Evolutionary conservation across 1,140 invertebrate genomes (phyloP).

Genomic region (Laupala kohalensis): DNA sequence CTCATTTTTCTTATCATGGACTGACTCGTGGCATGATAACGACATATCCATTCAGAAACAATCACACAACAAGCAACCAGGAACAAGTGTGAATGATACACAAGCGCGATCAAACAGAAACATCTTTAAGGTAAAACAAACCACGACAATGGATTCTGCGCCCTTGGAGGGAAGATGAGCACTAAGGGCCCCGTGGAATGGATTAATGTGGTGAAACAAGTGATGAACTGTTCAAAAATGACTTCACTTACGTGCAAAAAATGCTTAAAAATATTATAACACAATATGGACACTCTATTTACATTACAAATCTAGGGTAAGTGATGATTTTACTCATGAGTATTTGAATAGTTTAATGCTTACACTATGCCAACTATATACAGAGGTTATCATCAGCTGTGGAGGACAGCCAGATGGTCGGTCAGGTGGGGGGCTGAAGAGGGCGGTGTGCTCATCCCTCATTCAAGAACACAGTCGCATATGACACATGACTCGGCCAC

Average conservation of each 20-base stretch:
- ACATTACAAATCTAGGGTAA: conserved; percentile 11
- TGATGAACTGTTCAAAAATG: neutral
- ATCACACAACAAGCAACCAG: conserved; percentile 2
- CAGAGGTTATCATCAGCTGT: conserved; percentile 10
- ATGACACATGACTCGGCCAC: conserved; percentile 12
- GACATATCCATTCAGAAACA: neutral
- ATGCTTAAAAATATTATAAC: conserved; percentile 12
- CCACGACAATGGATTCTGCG: conserved; percentile 1
- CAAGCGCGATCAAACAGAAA: conserved; percentile 1
- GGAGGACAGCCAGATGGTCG: neutral
- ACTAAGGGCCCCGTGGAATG: neutral
- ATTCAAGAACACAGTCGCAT: conserved; percentile 10
- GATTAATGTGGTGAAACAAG: neutral
- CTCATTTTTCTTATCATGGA: neutral
- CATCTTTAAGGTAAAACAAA: conserved; percentile 1
- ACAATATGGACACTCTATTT: conserved; percentile 14
- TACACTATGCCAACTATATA: conserved; percentile 10
- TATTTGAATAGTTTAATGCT: conserved; percentile 9
- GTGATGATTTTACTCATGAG: conserved; percentile 11
- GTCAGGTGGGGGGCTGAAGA: neutral
- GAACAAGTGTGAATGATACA: conserved; percentile 8
- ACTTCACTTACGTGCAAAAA: conserved; percentile 11
- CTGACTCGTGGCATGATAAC: neutral
- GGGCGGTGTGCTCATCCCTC: conserved; percentile 8
- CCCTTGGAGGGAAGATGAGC: conserved; percentile 10